phyloP scores from a whole-genome alignment of 2,888 invertebrate genomes.

The Leptura quadrifasciata region DNA sequence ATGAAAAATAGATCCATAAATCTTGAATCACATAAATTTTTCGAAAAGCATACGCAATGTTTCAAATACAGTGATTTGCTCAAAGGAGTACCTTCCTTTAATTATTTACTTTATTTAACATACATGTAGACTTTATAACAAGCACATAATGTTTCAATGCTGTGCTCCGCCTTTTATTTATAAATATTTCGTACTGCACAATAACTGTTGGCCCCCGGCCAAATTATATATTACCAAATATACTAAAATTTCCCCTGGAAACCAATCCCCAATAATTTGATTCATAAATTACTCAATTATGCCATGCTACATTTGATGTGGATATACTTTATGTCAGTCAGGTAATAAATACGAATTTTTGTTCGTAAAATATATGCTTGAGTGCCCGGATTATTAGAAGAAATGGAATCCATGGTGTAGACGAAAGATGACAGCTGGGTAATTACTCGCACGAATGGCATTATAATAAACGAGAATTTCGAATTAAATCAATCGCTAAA shows the following conservation, averaged over 20 bases:
- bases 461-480: too few species aligned
- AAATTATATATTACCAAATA: constrained; percentile 22
- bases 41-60: background rate
- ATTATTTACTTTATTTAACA: too few species aligned
- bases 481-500: too few species aligned
- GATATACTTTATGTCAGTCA: constrained; percentile 18
- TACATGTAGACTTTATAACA: background rate
- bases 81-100: background rate
- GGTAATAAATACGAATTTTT: constrained; percentile 11
- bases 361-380: background rate
- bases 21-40: background rate
- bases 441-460: too few species aligned
- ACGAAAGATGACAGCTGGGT: too few species aligned
- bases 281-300: constrained; percentile 17
- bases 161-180: background rate
- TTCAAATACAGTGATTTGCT: background rate
- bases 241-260: background rate
- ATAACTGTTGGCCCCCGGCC: background rate
- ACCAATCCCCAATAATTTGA: constrained; percentile 9
- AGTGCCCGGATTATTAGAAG: constrained; percentile 3
- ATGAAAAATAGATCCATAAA: background rate
- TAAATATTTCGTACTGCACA: background rate
- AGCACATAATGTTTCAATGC: background rate
- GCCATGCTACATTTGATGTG: constrained; percentile 2
- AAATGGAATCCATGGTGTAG: too few species aligned